Conservation (phyloP, 2,888 invertebrate species). For the Drosophila histrio region DNA sequence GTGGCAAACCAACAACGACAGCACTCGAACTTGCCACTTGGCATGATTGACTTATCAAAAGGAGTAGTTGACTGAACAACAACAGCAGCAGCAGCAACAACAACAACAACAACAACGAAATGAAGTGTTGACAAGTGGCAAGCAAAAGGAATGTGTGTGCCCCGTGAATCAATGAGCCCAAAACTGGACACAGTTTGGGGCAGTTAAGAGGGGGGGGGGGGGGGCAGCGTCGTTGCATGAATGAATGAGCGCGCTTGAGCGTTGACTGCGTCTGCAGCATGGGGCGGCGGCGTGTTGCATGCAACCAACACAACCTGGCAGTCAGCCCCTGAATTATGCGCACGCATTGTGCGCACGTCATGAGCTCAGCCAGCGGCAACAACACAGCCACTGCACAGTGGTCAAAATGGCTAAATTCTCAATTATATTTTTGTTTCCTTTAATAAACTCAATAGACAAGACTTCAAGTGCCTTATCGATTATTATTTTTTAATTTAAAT, state of each 20-base stretch:
- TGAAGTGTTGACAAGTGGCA: constrained; percentile 77
- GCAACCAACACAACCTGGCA: constrained; percentile 50
- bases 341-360: constrained; percentile 80
- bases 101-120: constrained; percentile 50
- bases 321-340: constrained; percentile 76
- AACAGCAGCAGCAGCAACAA: constrained; percentile 35
- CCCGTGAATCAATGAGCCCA: constrained; percentile 75
- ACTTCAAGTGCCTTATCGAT: no score
- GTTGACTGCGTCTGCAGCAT: constrained; percentile 17
- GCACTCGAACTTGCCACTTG: constrained; percentile 77
- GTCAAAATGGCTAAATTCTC: no score
- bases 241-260: constrained; percentile 73
- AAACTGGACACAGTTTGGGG: constrained; percentile 38
- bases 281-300: constrained; percentile 68
- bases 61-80: constrained; percentile 60
- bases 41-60: constrained; percentile 79
- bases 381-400: no score
- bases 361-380: constrained; percentile 27
- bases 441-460: no score
- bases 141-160: constrained; percentile 78
- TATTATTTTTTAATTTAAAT: no score
- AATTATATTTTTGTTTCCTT: no score
- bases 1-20: constrained; percentile 23
- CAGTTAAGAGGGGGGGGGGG: neutral
- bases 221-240: constrained; percentile 56